phyloP scores from a whole-genome alignment of 2,113 vertebrate species.

The Solea solea region DNA sequence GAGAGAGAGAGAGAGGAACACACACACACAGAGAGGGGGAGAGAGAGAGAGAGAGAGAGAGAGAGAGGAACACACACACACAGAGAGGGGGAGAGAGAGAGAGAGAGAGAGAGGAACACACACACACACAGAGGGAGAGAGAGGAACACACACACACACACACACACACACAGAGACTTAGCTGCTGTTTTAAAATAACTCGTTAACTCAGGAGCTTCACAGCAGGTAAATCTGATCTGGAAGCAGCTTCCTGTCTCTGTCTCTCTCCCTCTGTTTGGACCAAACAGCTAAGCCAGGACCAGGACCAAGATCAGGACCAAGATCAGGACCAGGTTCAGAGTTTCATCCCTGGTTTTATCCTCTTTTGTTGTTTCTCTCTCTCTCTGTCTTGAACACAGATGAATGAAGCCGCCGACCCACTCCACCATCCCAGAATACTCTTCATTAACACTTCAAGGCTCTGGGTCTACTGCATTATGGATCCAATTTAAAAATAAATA shows the following conservation, averaged over 20 bases:
- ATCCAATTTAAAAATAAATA: conserved; percentile 37
- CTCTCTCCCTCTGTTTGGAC: not conserved
- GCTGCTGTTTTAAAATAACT: conserved; percentile 51
- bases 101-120: not conserved
- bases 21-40: not conserved
- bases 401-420: conserved; percentile 52
- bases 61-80: not conserved
- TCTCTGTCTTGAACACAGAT: conserved; percentile 44
- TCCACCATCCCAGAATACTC: conserved; percentile 60
- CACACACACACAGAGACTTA: conserved; percentile 6
- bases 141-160: too few species aligned
- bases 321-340: too few species aligned
- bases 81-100: not conserved
- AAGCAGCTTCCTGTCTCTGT: not conserved
- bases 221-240: conserved; percentile 27
- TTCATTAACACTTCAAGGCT: conserved; percentile 82
- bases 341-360: too few species aligned
- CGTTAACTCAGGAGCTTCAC: not conserved
- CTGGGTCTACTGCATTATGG: conserved; percentile 67
- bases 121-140: not conserved
- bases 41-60: not conserved
- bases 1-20: not conserved
- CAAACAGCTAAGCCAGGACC: conserved; percentile 13
- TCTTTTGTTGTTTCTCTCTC: conserved; percentile 26
- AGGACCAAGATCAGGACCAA: not conserved